Conservation (phyloP, 2,888 invertebrate genomes). For the Chrysolina oricalcia region DNA sequence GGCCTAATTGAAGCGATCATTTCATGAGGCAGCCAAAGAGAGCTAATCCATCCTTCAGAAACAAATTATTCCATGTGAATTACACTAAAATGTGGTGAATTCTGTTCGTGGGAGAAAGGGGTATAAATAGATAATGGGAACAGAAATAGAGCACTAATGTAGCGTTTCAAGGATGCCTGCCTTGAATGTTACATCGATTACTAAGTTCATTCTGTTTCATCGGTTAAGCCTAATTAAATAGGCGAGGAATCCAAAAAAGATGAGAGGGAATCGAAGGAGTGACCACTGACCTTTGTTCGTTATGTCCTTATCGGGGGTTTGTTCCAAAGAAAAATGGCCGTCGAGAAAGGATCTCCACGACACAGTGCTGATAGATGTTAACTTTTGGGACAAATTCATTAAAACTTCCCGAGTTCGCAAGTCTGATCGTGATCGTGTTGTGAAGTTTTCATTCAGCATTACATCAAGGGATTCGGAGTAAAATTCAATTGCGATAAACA, state of each 20-base stretch:
- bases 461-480: no score
- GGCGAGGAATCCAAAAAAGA: neutral
- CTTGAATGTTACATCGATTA: neutral
- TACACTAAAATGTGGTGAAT: slow-evolving; percentile 28
- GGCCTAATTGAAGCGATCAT: neutral
- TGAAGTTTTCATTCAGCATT: no score
- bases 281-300: no score
- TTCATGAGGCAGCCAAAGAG: neutral
- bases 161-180: slow-evolving; percentile 26
- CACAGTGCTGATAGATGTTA: no score
- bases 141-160: slow-evolving; percentile 25
- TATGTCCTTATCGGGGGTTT: no score
- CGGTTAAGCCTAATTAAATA: neutral
- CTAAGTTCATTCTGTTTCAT: slow-evolving; percentile 12
- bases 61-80: slow-evolving; percentile 17
- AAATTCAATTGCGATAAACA: no score
- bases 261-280: no score
- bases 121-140: slow-evolving; percentile 33
- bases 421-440: no score
- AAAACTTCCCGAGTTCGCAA: no score
- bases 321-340: no score
- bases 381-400: no score
- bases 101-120: slow-evolving; percentile 21
- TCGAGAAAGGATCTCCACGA: no score
- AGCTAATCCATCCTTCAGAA: slow-evolving; percentile 7